Percentiles rank a stretch among this genome's conserved stretches.
These are phyloP conservation scores for Pegoplata infirma DNA, from an alignment of 2,888 invertebrate genomes.

Conservation along the genomic window DNA sequence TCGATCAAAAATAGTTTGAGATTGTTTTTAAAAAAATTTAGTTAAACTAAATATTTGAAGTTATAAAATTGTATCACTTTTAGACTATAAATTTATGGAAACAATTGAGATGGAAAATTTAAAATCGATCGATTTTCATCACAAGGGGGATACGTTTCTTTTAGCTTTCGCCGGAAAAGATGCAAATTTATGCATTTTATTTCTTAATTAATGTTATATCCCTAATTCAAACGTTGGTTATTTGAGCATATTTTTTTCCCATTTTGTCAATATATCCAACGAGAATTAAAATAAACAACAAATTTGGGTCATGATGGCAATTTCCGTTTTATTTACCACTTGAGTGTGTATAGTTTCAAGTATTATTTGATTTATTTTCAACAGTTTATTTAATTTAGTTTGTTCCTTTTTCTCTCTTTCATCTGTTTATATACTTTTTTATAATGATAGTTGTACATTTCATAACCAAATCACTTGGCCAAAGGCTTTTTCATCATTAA, in stretches of 20 bases:
- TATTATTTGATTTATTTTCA: conserved; percentile 50
- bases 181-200: too few relatives aligned
- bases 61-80: too few relatives aligned
- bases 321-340: conserved; percentile 37
- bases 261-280: conserved; percentile 26
- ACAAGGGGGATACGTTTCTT: too few relatives aligned
- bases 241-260: conserved; percentile 13
- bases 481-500: not conserved
- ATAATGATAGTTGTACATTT: not conserved
- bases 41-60: too few relatives aligned
- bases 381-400: conserved; percentile 41
- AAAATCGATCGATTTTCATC: too few relatives aligned
- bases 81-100: too few relatives aligned
- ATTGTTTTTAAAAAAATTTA: too few relatives aligned
- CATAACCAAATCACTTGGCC: not conserved
- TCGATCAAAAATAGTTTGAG: too few relatives aligned
- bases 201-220: too few relatives aligned
- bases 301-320: conserved; percentile 51
- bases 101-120: too few relatives aligned
- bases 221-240: too few relatives aligned
- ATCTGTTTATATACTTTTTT: not conserved
- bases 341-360: conserved; percentile 35
- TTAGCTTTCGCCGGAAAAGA: too few relatives aligned
- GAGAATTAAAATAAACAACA: conserved; percentile 32
- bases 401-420: not conserved